phyloP scores from a whole-genome alignment of 2,113 vertebrate genomes.

The Pyxicephalus adspersus region DNA sequence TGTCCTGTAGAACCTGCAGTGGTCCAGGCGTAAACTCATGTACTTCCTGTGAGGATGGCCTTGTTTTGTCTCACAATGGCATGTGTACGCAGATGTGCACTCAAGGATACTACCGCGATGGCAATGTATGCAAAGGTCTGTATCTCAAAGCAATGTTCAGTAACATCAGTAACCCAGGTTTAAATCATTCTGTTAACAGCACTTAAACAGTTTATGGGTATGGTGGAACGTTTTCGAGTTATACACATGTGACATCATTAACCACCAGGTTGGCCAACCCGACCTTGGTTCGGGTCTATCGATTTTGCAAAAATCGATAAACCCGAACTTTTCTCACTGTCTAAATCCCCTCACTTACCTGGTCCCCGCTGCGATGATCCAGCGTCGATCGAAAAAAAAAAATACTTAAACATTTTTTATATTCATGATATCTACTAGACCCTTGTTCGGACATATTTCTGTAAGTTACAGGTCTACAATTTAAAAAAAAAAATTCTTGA shows the following conservation, averaged over 20 bases:
- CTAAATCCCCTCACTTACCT: no score
- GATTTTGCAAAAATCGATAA: no score
- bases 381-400: no score
- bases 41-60: constrained; percentile 73
- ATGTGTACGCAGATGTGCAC: constrained; percentile 76
- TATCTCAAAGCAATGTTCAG: constrained; percentile 17
- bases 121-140: constrained; percentile 79
- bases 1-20: constrained; percentile 82
- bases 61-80: constrained; percentile 75
- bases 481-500: no score
- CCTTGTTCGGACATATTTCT: no score
- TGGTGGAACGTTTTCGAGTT: neutral
- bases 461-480: no score
- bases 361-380: no score
- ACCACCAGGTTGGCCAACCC: no score
- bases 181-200: neutral
- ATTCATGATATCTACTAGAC: no score
- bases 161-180: neutral
- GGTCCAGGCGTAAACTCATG: constrained; percentile 76
- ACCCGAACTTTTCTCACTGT: no score
- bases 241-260: neutral
- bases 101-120: constrained; percentile 77
- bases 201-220: neutral
- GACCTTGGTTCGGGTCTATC: no score
- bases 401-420: no score